These are phyloP conservation scores for Aphodius granarius DNA, from an alignment of 2,888 invertebrate species.

Conservation along the genomic window DNA sequence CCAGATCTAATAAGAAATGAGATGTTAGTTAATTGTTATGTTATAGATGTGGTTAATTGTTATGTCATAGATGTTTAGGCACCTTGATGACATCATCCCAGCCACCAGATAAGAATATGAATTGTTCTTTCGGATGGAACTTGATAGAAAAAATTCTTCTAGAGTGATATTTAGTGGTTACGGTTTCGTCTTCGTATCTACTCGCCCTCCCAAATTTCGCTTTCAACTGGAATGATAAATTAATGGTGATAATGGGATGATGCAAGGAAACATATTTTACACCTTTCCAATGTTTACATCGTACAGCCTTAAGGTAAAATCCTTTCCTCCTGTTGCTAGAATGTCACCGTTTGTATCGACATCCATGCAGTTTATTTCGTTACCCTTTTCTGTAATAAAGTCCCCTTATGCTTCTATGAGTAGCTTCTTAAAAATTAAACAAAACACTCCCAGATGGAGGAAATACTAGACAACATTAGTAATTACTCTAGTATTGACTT, in stretches of 20 bases:
- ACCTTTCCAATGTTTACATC: slow-evolving; percentile 47
- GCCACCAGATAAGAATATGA: slow-evolving; percentile 57
- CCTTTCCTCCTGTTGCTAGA: slow-evolving; percentile 49
- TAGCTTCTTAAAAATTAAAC: too few relatives aligned
- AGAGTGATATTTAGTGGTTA: slow-evolving; percentile 14
- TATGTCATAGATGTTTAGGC: too few relatives aligned
- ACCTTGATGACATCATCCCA: slow-evolving; percentile 64
- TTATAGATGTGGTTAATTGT: background rate
- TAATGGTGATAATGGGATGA: background rate
- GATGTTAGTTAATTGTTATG: background rate
- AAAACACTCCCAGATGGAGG: too few relatives aligned
- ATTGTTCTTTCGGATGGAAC: slow-evolving; percentile 54
- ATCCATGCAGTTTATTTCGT: slow-evolving; percentile 50
- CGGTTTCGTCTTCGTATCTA: slow-evolving; percentile 17
- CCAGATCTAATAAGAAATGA: slow-evolving; percentile 56
- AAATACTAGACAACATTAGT: too few relatives aligned
- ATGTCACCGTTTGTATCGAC: slow-evolving; percentile 39
- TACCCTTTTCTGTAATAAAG: slow-evolving; percentile 43
- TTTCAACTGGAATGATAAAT: slow-evolving; percentile 23
- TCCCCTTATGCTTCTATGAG: too few relatives aligned
- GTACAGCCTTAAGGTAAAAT: slow-evolving; percentile 48
- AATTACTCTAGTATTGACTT: too few relatives aligned
- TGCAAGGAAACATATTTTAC: too few relatives aligned
- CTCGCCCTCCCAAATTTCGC: slow-evolving; percentile 11
- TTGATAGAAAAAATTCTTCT: slow-evolving; percentile 53